Base-by-base conservation (phyloP, 1,140 invertebrate genomes). In the Anadara kagoshimensis region DNA sequence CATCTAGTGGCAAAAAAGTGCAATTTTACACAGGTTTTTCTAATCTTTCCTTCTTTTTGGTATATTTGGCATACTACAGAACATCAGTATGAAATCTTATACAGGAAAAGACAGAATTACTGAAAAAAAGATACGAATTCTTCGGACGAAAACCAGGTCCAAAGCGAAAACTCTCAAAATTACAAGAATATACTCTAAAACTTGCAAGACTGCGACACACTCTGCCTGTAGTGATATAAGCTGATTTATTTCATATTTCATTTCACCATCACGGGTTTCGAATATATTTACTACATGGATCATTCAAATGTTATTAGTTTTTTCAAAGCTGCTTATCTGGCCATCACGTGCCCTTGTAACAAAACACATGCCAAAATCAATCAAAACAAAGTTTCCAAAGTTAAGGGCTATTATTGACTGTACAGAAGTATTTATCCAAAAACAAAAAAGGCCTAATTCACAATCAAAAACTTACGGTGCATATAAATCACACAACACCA, bases 401-500 rank as follows among this genome's bases (percentile, higher is more conserved):
- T 22, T 7, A n/a, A 54, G 8, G 18, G 16, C n/a, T 43, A 68
- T 76, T 14, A 63, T 71, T 22, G 69, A 72, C n/a, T 67, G 75
- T 41, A 67, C 69, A 12, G 63, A 61, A 56, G 2, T 66, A 16
- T 72, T 63, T 20, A 43, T 73, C 18, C 14, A 70, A 16, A 44
- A 45, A 54, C 69, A 64, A 11, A 41, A 22, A 7, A 56, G 10
- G 36, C 47, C 62, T 22, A 47, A 26, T 16, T 11, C 59, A 14
- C 66, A 62, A 44, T 10, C 26, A 16, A 22, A 29, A 16, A 69
- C 56, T 10, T 78, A 22, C 5, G 58, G 47, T 3, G 14, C 0
- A 2, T 73, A 77, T 61, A 73, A 77, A 36, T 36, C 36, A 5
- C 57, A 77, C 11, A 69, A 65, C 47, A 69, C 71, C 8, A 53